Base-by-base conservation (phyloP, 2,888 invertebrate genomes). In the Hetaerina titia region DNA sequence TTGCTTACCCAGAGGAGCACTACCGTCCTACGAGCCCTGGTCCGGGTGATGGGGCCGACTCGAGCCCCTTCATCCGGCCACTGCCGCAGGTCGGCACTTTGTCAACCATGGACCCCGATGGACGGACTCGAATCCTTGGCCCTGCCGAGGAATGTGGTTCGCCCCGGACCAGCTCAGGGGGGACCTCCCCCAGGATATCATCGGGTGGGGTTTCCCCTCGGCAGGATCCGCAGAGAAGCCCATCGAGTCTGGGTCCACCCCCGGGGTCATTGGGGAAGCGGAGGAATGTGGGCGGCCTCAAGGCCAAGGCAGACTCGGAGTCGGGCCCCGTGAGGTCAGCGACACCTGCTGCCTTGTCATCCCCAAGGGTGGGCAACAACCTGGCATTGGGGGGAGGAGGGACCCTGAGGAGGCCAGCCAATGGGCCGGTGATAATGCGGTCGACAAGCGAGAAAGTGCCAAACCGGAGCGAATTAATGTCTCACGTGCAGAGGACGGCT, bases 381-480 rank as follows among this genome's bases (percentile, higher is more conserved):
- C 94, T 92, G 90, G 95, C 95, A 94, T 92, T 87, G 92, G 95
- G 95, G 94, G 95, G 95, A 94, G 95, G 95, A 31, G 95, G 95
- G 94, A 95, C 95, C 94, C 92, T 95, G 95, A 95, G 95, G 69
- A 95, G 95, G 96, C 95, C 97, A 95, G 96, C 97, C 96, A 98
- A 98, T 64, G 97, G 98, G 56, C 97, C 98, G 4, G 97, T 97
- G 89, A 98, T 98, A 95, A 98, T 98, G 0, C 97, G 99, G 96
- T 98, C 98, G 92, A 98, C 98, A 63, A 98, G 98, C 97, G 99
- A 98, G 96, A 98, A 98, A 96, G 98, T 98, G 95, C 98, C 98
- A 9, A 98, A 98, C 96, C 97, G 98, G 95, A 98, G 98, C 96
- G 98, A 98, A 96, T 97, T 98, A 96, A 98, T 98, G 98, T 98